A percentile compares a stretch with the other conserved stretches of the same genome.
Conservation (phyloP, 1,140 invertebrate genomes). For the Drosophila triauraria region DNA sequence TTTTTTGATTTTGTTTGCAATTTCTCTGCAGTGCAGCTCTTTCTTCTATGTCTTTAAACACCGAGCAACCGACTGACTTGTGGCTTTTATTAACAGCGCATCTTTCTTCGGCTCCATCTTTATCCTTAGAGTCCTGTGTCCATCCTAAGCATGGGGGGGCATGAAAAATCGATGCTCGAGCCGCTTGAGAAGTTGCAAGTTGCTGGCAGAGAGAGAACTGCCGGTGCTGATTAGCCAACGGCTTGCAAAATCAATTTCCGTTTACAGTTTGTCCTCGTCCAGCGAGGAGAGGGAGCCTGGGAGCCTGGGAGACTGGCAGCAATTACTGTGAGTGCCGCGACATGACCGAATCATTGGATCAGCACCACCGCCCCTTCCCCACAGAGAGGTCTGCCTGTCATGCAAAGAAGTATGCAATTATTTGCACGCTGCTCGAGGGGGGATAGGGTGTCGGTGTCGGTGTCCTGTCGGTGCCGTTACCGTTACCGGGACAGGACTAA, state of each 20-base stretch:
- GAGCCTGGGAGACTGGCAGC: conserved; percentile 15
- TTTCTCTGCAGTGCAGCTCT: neutral
- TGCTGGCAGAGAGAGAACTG: conserved; percentile 7
- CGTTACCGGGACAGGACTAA: conserved; percentile 9
- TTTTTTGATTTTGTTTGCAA: neutral
- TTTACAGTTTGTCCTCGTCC: conserved; percentile 44
- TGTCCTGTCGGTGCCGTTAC: neutral
- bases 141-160: neutral
- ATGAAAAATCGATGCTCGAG: conserved; percentile 42
- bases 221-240: conserved; percentile 61
- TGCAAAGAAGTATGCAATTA: conserved; percentile 70
- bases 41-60: neutral
- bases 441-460: neutral
- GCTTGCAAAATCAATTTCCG: conserved; percentile 80
- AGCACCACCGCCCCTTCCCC: neutral
- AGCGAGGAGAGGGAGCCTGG: neutral
- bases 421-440: conserved; percentile 58
- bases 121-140: neutral
- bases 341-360: conserved; percentile 28
- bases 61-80: neutral
- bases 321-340: conserved; percentile 72
- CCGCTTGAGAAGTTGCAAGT: conserved; percentile 36
- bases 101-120: conserved; percentile 10
- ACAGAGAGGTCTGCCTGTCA: conserved; percentile 11
- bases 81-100: conserved; percentile 32